A percentile compares a stretch with the other conserved stretches of the same genome.
phyloP scores from a whole-genome alignment of 2,888 invertebrate genomes.

The Apotomis turbidana region DNA sequence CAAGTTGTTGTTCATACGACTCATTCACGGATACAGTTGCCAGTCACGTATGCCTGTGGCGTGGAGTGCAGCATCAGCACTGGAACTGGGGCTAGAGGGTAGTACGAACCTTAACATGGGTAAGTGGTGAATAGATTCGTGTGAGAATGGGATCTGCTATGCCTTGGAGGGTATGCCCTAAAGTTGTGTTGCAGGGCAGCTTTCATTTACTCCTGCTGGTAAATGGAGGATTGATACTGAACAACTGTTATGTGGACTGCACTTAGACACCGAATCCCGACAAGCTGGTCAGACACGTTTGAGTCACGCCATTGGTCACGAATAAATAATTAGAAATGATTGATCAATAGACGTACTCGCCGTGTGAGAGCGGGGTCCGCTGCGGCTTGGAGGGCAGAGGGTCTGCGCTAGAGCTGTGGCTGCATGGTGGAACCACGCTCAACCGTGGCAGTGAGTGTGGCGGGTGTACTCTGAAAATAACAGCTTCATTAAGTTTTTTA shows the following conservation, averaged over 20 bases:
- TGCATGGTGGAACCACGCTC: slow-evolving; percentile 72
- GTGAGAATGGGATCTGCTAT: slow-evolving; percentile 59
- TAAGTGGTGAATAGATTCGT: slow-evolving; percentile 42
- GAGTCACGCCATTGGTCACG: too few species aligned
- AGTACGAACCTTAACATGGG: slow-evolving; percentile 61
- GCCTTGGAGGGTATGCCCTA: slow-evolving; percentile 59
- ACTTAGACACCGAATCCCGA: too few species aligned
- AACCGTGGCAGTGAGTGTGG: slow-evolving; percentile 70
- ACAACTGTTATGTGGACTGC: too few species aligned
- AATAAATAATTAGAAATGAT: slow-evolving; percentile 33
- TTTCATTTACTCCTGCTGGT: too few species aligned
- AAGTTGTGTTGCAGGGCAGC: slow-evolving; percentile 64
- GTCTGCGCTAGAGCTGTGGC: slow-evolving; percentile 69
- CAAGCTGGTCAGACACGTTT: too few species aligned
- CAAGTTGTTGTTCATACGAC: too few species aligned
- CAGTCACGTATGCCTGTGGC: too few species aligned
- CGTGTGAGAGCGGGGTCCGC: slow-evolving; percentile 65
- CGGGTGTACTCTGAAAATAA: slow-evolving; percentile 67
- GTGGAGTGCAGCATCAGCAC: slow-evolving; percentile 41
- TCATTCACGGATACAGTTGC: too few species aligned
- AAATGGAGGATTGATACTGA: too few species aligned
- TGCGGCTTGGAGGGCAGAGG: slow-evolving; percentile 50
- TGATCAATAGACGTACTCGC: slow-evolving; percentile 66
- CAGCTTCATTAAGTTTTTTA: neutral
- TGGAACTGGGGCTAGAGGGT: slow-evolving; percentile 70